Evolutionary conservation across 2,113 vertebrate species (phyloP).

Genomic region (Poeciliopsis occidentalis): DNA sequence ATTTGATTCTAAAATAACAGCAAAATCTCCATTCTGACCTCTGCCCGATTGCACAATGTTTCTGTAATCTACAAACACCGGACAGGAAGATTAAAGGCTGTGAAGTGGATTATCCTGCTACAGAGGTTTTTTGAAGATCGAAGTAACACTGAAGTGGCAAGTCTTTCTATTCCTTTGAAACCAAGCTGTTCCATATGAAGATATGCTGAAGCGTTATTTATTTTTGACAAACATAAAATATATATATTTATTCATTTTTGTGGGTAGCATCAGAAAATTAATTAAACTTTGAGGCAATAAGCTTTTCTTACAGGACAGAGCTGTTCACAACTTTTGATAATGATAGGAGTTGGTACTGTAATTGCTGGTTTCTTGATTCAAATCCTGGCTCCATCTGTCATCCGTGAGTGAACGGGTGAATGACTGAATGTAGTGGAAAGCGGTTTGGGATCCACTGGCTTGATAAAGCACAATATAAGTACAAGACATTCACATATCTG

Average conservation of each 20-base stretch:
- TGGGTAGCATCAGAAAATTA: background rate
- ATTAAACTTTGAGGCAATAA: background rate
- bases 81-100: background rate
- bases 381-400: too few relatives aligned
- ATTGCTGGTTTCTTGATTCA: too few relatives aligned
- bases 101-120: background rate
- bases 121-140: background rate
- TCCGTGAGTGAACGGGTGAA: too few relatives aligned
- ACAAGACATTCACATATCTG: too few relatives aligned
- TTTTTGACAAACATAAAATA: background rate
- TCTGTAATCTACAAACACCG: background rate
- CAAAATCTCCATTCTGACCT: background rate
- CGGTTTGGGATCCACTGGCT: too few relatives aligned
- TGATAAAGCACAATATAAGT: too few relatives aligned
- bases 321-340: background rate
- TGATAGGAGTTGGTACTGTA: too few relatives aligned
- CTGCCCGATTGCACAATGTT: background rate
- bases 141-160: background rate
- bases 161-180: background rate
- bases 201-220: background rate
- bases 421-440: too few relatives aligned
- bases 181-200: background rate
- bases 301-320: background rate
- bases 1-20: conserved; percentile 1
- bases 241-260: background rate